These are phyloP conservation scores for Chromis chromis DNA, from an alignment of 2,797 vertebrate genomes.

Conservation along the genomic window DNA sequence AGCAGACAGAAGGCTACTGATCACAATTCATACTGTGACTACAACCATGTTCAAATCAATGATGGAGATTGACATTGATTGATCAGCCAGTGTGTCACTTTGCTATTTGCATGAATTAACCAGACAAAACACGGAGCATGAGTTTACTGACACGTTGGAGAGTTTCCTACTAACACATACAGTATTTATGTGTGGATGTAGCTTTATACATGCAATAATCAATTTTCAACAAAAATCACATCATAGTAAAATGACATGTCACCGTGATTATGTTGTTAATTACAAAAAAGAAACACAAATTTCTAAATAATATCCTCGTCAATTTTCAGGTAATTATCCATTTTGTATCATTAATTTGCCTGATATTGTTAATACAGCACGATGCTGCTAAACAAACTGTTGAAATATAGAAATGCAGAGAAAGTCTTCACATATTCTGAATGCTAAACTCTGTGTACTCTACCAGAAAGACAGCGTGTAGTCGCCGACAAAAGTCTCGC, in stretches of 20 bases:
- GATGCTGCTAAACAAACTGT: not conserved
- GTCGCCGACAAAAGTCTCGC: conserved; percentile 98
- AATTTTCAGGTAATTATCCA: not conserved
- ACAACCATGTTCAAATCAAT: conserved; percentile 25
- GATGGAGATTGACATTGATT: conserved; percentile 34
- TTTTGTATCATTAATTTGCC: not conserved
- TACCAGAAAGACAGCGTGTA: conserved; percentile 99
- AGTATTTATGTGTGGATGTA: not conserved
- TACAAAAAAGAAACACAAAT: not conserved
- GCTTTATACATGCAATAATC: not conserved
- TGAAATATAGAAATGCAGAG: not conserved
- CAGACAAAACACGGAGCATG: not conserved
- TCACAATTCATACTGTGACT: conserved; percentile 34
- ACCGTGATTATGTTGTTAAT: not conserved
- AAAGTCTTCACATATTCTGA: not conserved
- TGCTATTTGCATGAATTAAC: conserved; percentile 1
- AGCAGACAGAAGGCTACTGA: conserved; percentile 15
- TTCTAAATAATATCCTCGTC: too few relatives aligned
- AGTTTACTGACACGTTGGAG: not conserved
- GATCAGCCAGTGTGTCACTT: conserved; percentile 18
- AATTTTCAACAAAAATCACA: not conserved
- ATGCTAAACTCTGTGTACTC: not conserved
- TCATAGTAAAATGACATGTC: not conserved
- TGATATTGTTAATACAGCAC: not conserved
- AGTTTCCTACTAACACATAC: not conserved